phyloP scores from a whole-genome alignment of 2,888 invertebrate genomes.

The Diabrotica balteata region DNA sequence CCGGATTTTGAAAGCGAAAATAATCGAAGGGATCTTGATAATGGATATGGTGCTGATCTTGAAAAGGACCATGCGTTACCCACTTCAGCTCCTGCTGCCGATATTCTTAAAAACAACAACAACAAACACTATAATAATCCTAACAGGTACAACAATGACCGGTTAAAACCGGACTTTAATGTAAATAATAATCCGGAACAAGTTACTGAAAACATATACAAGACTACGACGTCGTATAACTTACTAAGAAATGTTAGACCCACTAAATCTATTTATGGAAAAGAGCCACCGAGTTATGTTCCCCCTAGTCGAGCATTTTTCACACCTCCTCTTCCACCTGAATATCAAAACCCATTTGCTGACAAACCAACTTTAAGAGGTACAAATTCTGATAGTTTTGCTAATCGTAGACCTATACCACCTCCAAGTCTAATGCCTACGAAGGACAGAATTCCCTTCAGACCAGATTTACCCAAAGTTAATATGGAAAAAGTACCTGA shows the following conservation, averaged over 20 bases:
- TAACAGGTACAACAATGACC: conserved; percentile 64
- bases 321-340: conserved; percentile 84
- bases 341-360: conserved; percentile 86
- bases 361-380: conserved; percentile 83
- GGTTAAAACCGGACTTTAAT: conserved; percentile 55
- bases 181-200: conserved; percentile 45
- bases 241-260: conserved; percentile 68
- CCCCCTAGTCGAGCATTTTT: conserved; percentile 79
- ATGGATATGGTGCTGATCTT: conserved; percentile 70
- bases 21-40: conserved; percentile 51
- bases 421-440: conserved; percentile 83
- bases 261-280: conserved; percentile 67
- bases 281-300: conserved; percentile 82
- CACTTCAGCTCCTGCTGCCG: conserved; percentile 79
- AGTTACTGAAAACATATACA: conserved; percentile 55
- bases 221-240: conserved; percentile 63
- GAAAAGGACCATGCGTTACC: conserved; percentile 78
- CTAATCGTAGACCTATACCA: conserved; percentile 80
- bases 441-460: conserved; percentile 80
- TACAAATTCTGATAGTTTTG: conserved; percentile 70
- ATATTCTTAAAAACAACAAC: conserved; percentile 78
- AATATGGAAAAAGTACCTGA: conserved; percentile 53
- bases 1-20: conserved; percentile 48
- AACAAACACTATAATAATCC: conserved; percentile 80
- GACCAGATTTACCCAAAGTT: conserved; percentile 68